phyloP scores from a whole-genome alignment of 2,113 vertebrate species.

The Scartelaos histophorus region DNA sequence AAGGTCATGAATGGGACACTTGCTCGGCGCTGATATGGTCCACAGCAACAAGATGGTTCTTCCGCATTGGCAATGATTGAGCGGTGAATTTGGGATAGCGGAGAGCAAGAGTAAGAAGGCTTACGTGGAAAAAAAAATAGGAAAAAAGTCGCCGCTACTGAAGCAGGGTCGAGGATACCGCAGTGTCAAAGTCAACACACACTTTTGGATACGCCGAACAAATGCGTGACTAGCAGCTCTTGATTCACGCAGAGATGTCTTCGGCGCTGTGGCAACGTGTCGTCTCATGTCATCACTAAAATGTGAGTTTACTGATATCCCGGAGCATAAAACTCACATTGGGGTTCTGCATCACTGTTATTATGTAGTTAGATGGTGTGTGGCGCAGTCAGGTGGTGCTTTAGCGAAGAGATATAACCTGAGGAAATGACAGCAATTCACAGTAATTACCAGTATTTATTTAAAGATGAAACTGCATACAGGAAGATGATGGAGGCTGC shows the following conservation, averaged over 20 bases:
- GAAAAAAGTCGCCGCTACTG: background rate
- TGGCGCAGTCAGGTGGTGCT: slow-evolving; percentile 22
- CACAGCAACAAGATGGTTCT: too few species aligned
- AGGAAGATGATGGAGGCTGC: slow-evolving; percentile 1
- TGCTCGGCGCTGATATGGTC: background rate
- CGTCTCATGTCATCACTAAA: background rate
- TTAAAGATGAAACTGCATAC: slow-evolving; percentile 35
- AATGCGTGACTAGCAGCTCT: background rate
- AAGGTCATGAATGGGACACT: too few species aligned
- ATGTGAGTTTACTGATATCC: background rate
- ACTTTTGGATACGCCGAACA: background rate
- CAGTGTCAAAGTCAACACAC: background rate
- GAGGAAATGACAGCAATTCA: slow-evolving; percentile 47
- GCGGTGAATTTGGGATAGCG: background rate
- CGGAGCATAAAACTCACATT: background rate
- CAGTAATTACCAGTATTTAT: slow-evolving; percentile 41
- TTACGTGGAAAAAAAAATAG: background rate
- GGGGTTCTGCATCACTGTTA: slow-evolving; percentile 4
- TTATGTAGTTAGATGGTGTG: slow-evolving; percentile 27
- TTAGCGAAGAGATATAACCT: slow-evolving; percentile 31
- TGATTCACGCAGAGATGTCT: background rate
- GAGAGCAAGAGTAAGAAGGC: background rate
- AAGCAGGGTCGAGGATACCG: background rate
- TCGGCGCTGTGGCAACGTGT: background rate
- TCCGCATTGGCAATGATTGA: too few species aligned